These are phyloP conservation scores for Phylloscopus trochiloides DNA, from an alignment of 2,113 vertebrate species.

Conservation along the genomic window DNA sequence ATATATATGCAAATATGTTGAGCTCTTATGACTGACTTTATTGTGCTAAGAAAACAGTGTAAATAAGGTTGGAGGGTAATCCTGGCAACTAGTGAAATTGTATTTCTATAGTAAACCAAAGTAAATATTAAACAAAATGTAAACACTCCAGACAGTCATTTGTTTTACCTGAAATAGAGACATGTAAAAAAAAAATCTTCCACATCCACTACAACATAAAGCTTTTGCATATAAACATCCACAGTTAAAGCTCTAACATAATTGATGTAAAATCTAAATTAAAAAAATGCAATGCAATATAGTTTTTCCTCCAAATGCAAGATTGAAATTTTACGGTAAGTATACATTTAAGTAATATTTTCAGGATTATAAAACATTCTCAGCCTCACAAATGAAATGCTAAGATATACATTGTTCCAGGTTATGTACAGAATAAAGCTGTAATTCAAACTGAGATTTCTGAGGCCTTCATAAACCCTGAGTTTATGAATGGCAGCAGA, in stretches of 20 bases:
- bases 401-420: neutral
- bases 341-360: neutral
- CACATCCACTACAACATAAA: neutral
- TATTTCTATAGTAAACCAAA: neutral
- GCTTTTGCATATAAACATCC: neutral
- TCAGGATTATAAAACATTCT: neutral
- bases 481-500: conserved; percentile 48
- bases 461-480: conserved; percentile 10
- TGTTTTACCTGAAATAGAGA: neutral
- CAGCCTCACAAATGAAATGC: conserved; percentile 8
- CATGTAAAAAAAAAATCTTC: neutral
- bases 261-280: neutral
- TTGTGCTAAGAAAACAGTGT: neutral
- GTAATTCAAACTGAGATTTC: conserved; percentile 29
- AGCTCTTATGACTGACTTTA: neutral
- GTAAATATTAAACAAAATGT: neutral
- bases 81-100: neutral
- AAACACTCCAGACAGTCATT: neutral
- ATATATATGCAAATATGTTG: neutral
- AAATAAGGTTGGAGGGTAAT: neutral
- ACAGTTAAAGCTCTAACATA: neutral
- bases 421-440: conserved; percentile 4
- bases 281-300: neutral
- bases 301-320: neutral
- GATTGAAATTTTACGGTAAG: neutral